Evolutionary conservation across 2,113 vertebrate species (phyloP), one percentile per base, ranked within the genome.

Genomic region (Prolemur simus): DNA sequence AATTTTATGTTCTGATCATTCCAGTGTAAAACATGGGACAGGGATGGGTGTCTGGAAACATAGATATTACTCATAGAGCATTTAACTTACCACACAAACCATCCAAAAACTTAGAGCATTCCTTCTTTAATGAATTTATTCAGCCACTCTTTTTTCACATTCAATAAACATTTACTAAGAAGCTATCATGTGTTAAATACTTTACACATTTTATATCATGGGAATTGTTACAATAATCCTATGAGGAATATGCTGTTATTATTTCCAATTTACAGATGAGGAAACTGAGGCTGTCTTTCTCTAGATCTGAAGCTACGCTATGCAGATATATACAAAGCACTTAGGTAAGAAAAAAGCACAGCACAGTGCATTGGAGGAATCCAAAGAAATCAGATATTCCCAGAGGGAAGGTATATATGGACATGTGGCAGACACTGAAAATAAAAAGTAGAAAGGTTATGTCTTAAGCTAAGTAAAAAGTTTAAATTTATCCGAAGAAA

Each of bases 21-120:
- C 20, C 4, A 1, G 8, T 87, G 94, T 98, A 96, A 97, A 98
- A 78, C 23, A 25, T 91, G 76, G 73, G 8, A 82, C 76, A 29
- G 8, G 84, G 2, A 7, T 56, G 3, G 32, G 20, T 9, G 12
- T 66, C 45, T 93, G 34, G 42, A 90, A 87, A 71, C 56, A 49
- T 10, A 54, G 34, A 7, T 49, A 39, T 58, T 84, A 37, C 27
- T 63, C 45, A 5, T 9, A 39, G 60, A n/a, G 15, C 45, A 90
- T 39, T 80, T 82, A 68, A 23, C 17, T 74, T 37, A 56, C 58
- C 37, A n/a, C 20, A 52, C 0, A 0, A 56, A 17, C 76, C 25
- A 13, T 39, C 29, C 34, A 60, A 39, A 13, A n/a, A 7, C 47
- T 68, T 9, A 34, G 15, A 71, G 12, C 87, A 78, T 49, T 87